Base-by-base conservation (phyloP, 2,888 invertebrate species). In the Omphaloscelis lunosa region DNA sequence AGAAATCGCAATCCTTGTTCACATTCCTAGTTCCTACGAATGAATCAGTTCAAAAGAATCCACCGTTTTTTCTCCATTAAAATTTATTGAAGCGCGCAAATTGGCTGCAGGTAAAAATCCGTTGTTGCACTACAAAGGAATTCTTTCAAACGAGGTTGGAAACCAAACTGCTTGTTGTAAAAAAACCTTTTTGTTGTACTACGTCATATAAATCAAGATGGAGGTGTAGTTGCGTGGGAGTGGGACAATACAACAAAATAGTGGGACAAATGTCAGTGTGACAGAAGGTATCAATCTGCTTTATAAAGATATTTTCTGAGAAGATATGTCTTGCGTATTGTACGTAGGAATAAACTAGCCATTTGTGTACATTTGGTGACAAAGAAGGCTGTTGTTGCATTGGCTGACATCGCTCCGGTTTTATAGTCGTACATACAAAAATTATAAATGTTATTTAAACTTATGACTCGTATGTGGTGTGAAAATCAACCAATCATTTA, bases 41-140 rank as follows among this genome's bases (percentile, higher is more conserved):
- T 34, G 59, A 53, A 8, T 72, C 34, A 74, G 27, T 41, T 27
- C 17, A 34, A 58, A 63, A 63, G 61, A 56, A 34, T 34, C 56
- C 39, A 58, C 41, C 34, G 23, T 79, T 73, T 74, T 85, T 82
- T 82, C 41, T 72, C 23, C 41, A 51, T 68, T 65, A 56, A 68
- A 86, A 83, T 75, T 80, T 71, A 84, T 81, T 84, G 86, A 86
- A 86, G 79, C 87, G 80, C 75, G 76, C 78, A 88, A 88, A 88
- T 86, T 81, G 86, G 70, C 41, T 58, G 39, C 88, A 88, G 88
- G 88, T 88, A 88, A 77, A 82, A 78, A 79, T 86, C 77, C 72
- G 45, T 59, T 66, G 82, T 81, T 87, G 87, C 75, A 77, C 58
- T 58, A 83, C 79, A 86, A 88, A 88, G 66, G 66, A 75, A 82